Conservation (phyloP, 2,113 vertebrate species). For the Ardeotis arabs region DNA sequence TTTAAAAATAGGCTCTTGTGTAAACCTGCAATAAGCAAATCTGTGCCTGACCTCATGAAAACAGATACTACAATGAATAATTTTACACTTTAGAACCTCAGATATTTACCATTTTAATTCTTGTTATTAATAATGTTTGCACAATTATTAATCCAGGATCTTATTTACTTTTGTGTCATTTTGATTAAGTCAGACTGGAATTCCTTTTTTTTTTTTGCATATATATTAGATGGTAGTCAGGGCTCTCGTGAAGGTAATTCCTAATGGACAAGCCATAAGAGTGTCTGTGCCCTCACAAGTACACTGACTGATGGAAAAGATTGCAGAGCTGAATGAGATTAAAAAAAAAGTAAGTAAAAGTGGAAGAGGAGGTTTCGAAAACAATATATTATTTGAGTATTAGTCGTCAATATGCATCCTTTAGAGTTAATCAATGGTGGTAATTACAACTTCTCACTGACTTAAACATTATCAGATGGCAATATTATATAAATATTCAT, state of each 20-base stretch:
- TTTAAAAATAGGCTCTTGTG: background rate
- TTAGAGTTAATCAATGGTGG: background rate
- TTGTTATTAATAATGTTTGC: background rate
- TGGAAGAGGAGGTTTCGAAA: background rate
- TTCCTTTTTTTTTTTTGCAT: background rate
- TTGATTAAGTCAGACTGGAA: background rate
- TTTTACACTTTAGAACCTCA: background rate
- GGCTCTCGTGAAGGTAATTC: background rate
- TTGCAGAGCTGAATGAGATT: background rate
- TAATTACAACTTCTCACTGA: background rate
- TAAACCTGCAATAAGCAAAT: background rate
- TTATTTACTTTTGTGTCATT: background rate
- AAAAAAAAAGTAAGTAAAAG: background rate
- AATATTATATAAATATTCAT: background rate
- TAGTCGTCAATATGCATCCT: background rate
- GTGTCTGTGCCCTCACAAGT: background rate
- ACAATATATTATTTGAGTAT: background rate
- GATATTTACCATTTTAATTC: background rate
- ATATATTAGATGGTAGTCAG: background rate
- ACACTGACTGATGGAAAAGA: background rate
- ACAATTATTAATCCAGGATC: background rate
- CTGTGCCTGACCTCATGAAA: background rate
- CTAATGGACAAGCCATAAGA: background rate
- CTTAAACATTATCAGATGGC: background rate
- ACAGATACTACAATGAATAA: background rate